phyloP scores from a whole-genome alignment of 2,113 vertebrate genomes.

The Cyanoliseus patagonus region DNA sequence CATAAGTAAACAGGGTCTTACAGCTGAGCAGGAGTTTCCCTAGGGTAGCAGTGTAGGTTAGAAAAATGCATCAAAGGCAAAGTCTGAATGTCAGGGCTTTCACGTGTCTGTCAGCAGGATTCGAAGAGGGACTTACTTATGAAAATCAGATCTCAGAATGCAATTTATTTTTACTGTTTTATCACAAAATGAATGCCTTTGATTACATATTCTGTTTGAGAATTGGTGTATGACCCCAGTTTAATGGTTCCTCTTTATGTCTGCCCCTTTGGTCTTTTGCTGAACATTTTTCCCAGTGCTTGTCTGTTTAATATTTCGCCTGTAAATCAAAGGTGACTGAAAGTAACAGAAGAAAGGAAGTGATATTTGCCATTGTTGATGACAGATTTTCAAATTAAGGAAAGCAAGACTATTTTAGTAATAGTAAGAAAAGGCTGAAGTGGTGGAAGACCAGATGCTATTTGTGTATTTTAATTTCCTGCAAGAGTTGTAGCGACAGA shows the following conservation, averaged over 20 bases:
- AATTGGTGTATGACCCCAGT: not conserved
- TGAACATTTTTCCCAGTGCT: not conserved
- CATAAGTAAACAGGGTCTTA: not conserved
- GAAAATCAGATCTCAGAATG: not conserved
- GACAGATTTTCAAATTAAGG: conserved; percentile 12
- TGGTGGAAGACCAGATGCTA: not conserved
- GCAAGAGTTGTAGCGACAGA: not conserved
- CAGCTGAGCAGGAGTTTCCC: not conserved
- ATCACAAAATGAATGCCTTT: conserved; percentile 13
- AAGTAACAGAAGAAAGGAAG: conserved; percentile 21
- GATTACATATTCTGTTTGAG: conserved; percentile 41
- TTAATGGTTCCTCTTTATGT: not conserved
- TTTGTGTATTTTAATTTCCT: not conserved
- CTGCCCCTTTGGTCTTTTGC: conserved; percentile 3
- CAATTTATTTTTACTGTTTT: not conserved
- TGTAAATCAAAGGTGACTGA: conserved; percentile 41
- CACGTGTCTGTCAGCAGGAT: not conserved
- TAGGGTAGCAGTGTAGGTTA: not conserved
- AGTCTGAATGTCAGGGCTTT: not conserved
- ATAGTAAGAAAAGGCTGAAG: not conserved
- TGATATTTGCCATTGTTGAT: not conserved
- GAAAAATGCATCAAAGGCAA: not conserved
- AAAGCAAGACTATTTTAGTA: not conserved
- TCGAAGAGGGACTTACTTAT: not conserved
- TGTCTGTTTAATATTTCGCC: not conserved